Conservation (phyloP, 2,113 vertebrate species). For the Microcebus murinus region DNA sequence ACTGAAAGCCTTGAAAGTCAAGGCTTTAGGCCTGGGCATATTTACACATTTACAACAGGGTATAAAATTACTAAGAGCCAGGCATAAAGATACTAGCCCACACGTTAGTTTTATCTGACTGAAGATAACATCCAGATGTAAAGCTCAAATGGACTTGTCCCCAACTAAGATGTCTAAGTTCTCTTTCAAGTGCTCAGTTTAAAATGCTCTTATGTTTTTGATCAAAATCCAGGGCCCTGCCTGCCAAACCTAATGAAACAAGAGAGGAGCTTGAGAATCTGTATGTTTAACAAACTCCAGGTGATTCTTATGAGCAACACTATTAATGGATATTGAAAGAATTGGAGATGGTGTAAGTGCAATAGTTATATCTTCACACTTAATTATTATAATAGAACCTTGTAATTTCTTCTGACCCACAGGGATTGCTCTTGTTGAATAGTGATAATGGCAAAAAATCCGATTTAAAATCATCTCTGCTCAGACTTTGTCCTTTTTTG, state of each 20-base stretch:
- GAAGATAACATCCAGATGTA: background rate
- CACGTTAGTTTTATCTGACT: conserved; percentile 1
- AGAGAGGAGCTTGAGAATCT: background rate
- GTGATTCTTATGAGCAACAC: conserved; percentile 38
- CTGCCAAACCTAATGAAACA: background rate
- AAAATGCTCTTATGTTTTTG: background rate
- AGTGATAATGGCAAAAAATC: conserved; percentile 31
- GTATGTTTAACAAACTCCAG: conserved; percentile 37
- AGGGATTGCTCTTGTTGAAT: conserved; percentile 23
- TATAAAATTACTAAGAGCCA: background rate
- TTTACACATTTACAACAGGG: background rate
- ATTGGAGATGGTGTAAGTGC: background rate
- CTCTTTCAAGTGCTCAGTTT: conserved; percentile 38
- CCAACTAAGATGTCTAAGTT: conserved; percentile 11
- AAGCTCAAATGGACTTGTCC: background rate
- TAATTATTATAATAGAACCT: conserved; percentile 2
- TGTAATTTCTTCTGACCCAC: conserved; percentile 25
- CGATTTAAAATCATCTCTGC: conserved; percentile 44
- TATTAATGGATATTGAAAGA: background rate
- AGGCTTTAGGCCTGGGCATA: background rate
- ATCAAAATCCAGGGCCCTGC: background rate
- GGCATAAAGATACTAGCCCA: background rate
- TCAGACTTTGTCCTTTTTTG: conserved; percentile 17
- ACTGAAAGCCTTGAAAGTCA: background rate
- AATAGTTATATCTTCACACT: background rate